Evolutionary conservation across 2,888 invertebrate species (phyloP).

Genomic region (Sinotaia quadrata): DNA sequence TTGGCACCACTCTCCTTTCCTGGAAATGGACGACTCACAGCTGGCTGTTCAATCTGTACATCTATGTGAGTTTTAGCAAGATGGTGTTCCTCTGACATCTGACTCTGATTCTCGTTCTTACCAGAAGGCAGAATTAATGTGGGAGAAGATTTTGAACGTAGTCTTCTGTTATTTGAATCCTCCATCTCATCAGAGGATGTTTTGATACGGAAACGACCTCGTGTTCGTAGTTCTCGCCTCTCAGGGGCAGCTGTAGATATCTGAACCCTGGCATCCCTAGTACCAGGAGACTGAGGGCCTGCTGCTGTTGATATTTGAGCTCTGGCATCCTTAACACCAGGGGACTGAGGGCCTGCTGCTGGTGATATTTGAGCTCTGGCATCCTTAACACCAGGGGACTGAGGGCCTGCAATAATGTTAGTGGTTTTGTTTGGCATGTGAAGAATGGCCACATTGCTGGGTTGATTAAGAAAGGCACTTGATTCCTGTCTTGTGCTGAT

Average conservation of each 20-base stretch:
- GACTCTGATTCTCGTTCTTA: too few species aligned
- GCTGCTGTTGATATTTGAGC: not conserved
- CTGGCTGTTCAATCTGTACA: slow-evolving; percentile 19
- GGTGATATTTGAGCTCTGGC: too few species aligned
- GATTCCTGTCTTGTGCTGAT: too few species aligned
- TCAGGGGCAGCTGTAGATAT: slow-evolving; percentile 22
- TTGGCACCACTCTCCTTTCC: not conserved
- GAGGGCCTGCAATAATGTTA: too few species aligned
- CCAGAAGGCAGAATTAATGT: slow-evolving; percentile 4
- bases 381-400: too few species aligned
- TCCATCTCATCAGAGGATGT: slow-evolving; percentile 27
- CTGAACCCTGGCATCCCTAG: slow-evolving; percentile 7
- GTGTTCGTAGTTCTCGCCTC: slow-evolving; percentile 19
- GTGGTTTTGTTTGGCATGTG: too few species aligned
- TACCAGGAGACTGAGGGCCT: not conserved
- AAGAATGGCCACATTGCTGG: too few species aligned
- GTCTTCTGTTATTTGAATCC: slow-evolving; percentile 29
- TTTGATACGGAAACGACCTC: slow-evolving; percentile 32
- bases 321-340: too few species aligned
- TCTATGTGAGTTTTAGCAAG: slow-evolving; percentile 8
- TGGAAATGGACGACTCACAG: not conserved
- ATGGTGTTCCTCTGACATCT: not conserved
- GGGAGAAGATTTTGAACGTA: slow-evolving; percentile 33
- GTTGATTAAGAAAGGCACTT: too few species aligned
- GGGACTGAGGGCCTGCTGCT: too few species aligned